Conservation (phyloP, 2,888 invertebrate species). For the Onthophagus sagittarius region DNA sequence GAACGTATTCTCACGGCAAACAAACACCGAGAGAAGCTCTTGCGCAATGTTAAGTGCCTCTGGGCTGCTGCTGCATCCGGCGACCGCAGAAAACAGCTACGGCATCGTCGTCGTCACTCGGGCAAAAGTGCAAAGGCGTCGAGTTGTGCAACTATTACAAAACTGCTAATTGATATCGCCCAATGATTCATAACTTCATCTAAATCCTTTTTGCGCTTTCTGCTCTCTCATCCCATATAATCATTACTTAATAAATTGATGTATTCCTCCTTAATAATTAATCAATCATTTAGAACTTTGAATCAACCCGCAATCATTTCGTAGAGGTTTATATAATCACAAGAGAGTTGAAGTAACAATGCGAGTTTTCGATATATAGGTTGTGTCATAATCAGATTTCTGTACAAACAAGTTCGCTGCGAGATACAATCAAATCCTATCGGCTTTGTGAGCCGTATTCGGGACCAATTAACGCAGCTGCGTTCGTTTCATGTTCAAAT, state of each 20-base stretch:
- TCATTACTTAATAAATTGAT: too few species aligned
- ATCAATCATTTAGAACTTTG: too few species aligned
- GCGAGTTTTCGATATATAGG: background rate
- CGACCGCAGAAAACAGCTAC: background rate
- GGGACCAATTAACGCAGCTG: constrained; percentile 2
- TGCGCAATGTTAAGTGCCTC: background rate
- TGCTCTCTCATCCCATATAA: background rate
- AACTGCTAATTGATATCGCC: background rate
- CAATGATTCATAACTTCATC: background rate
- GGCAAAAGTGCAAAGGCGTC: background rate
- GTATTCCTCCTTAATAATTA: too few species aligned
- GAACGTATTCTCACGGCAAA: background rate
- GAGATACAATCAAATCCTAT: background rate
- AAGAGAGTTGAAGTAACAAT: background rate
- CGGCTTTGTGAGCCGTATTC: background rate
- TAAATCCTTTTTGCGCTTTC: background rate
- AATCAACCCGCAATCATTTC: too few species aligned
- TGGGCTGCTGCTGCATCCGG: background rate
- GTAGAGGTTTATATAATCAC: background rate
- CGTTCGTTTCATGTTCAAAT: constrained; percentile 6
- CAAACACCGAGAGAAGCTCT: background rate
- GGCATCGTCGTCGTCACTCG: background rate
- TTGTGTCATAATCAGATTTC: constrained; percentile 10
- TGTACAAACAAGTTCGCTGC: background rate
- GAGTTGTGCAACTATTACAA: background rate